A percentile compares a stretch with the other conserved stretches of the same genome.
Evolutionary conservation across 30 jellyfish, hydroid and myxozoan species (phyloP).

Genomic region (Clytia hemisphaerica): DNA sequence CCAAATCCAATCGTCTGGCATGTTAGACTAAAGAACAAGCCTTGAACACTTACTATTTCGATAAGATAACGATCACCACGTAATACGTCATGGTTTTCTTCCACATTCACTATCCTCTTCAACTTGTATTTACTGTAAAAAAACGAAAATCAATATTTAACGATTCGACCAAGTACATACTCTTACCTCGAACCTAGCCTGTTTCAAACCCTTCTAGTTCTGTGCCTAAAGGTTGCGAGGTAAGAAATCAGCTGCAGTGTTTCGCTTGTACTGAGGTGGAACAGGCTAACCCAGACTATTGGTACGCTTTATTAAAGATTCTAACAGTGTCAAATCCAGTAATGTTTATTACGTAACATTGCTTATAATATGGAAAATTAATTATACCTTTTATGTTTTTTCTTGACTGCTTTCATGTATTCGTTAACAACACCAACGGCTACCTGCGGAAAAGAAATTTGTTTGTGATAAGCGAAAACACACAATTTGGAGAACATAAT

Average conservation of each 20-base stretch:
- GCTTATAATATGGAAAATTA: too few species aligned
- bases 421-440: constrained; percentile 45
- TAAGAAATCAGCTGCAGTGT: not conserved
- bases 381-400: constrained; percentile 48
- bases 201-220: not conserved
- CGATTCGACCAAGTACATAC: not conserved
- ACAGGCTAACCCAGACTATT: too few species aligned
- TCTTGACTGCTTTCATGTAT: constrained; percentile 46
- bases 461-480: too few species aligned
- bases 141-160: not conserved
- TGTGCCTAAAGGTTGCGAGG: not conserved
- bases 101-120: constrained; percentile 57
- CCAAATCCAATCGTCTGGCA: too few species aligned
- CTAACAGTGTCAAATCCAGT: too few species aligned
- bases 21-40: not conserved
- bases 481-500: not conserved
- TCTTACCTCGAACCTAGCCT: not conserved
- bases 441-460: constrained; percentile 35
- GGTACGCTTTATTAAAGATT: too few species aligned
- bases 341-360: too few species aligned
- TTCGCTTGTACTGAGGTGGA: too few species aligned
- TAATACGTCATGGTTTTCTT: constrained; percentile 79
- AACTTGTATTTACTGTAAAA: constrained; percentile 43
- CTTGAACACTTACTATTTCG: constrained; percentile 46
- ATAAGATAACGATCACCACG: constrained; percentile 68